These are phyloP conservation scores for Solenopsis invicta DNA, from an alignment of 1,140 invertebrate genomes.

Conservation along the genomic window DNA sequence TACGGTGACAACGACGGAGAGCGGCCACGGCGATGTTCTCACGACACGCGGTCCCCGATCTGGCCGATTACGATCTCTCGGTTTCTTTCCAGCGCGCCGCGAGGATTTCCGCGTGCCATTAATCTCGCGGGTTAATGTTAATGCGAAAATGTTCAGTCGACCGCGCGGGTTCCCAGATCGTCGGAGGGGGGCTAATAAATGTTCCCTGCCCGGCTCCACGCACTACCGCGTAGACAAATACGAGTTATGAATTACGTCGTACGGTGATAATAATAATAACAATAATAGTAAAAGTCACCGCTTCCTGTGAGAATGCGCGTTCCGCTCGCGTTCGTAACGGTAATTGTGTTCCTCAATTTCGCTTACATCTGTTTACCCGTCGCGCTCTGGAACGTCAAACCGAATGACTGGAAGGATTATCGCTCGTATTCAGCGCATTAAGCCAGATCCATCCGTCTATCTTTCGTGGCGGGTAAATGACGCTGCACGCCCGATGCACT, in stretches of 20 bases:
- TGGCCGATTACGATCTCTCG: slow-evolving; percentile 51
- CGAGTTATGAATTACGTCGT: slow-evolving; percentile 29
- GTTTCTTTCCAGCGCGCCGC: slow-evolving; percentile 54
- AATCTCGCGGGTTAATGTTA: slow-evolving; percentile 63
- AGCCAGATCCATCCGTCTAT: slow-evolving; percentile 18
- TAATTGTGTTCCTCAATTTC: slow-evolving; percentile 20
- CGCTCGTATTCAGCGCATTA: slow-evolving; percentile 16
- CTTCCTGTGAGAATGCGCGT: slow-evolving; percentile 24
- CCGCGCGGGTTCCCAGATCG: slow-evolving; percentile 35
- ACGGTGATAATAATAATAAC: slow-evolving; percentile 18
- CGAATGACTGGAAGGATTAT: slow-evolving; percentile 35
- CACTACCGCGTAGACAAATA: slow-evolving; percentile 19
- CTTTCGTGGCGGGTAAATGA: slow-evolving; percentile 29
- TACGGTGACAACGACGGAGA: slow-evolving; percentile 67
- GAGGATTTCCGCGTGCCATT: slow-evolving; percentile 50
- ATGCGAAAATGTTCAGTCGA: slow-evolving; percentile 53
- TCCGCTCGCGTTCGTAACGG: slow-evolving; percentile 12
- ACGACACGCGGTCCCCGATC: slow-evolving; percentile 48
- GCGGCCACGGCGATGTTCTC: slow-evolving; percentile 65
- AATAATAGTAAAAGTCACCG: slow-evolving; percentile 1
- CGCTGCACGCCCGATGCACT: slow-evolving; percentile 9
- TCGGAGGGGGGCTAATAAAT: slow-evolving; percentile 34
- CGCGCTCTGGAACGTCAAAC: not conserved
- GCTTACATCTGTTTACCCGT: not conserved
- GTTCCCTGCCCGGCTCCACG: not conserved